Conservation (phyloP, 2,113 vertebrate species). For the Xenopus tropicalis region UCB_Xtro_10.0 CM004443.2:171416501-171417000, state of each 20-base stretch:
- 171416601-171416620: not conserved
- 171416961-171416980: not conserved
- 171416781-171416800: not conserved
- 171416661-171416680: not conserved
- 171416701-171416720: not conserved
- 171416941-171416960: not conserved
- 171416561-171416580: constrained; percentile 1
- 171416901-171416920: not conserved
- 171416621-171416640: not conserved
- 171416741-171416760: not conserved
- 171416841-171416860: not conserved
- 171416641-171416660: not conserved
- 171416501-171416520: not conserved
- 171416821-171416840: constrained; percentile 2
- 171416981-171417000: not conserved
- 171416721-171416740: not conserved
- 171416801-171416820: not conserved
- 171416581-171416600: not conserved
- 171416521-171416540: not conserved
- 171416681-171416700: constrained; percentile 2
- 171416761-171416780: not conserved
- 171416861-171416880: not conserved
- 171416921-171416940: not conserved
- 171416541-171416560: no score
- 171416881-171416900: not conserved